Conservation (phyloP, 2,113 vertebrate species). For the Toxotes chatareus region DNA sequence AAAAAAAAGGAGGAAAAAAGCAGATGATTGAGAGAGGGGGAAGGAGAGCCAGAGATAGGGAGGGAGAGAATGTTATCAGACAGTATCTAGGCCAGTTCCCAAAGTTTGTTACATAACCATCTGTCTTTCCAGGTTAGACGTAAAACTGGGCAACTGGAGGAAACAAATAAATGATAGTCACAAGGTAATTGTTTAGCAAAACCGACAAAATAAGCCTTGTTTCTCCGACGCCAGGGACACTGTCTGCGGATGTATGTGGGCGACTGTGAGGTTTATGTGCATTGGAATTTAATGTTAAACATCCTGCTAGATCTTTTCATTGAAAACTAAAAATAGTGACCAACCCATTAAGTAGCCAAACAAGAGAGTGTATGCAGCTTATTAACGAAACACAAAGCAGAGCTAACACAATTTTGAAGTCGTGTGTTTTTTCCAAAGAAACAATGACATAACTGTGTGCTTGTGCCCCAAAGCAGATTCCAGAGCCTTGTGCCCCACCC, state of each 20-base stretch:
- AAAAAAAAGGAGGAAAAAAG: conserved; percentile 19
- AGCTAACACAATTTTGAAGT: not conserved
- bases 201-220: conserved; percentile 35
- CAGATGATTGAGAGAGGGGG: conserved; percentile 32
- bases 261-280: not conserved
- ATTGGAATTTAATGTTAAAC: not conserved
- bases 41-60: conserved; percentile 35
- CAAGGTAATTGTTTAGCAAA: conserved; percentile 40
- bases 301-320: not conserved
- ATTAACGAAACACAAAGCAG: not conserved
- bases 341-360: conserved; percentile 11
- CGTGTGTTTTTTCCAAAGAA: conserved; percentile 13
- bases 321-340: conserved; percentile 8
- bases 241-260: not conserved
- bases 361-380: not conserved
- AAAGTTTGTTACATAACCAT: conserved; percentile 79
- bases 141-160: conserved; percentile 67
- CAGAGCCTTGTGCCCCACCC: conserved; percentile 59
- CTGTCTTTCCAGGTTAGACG: conserved; percentile 75
- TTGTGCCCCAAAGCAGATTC: conserved; percentile 59
- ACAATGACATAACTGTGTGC: conserved; percentile 67
- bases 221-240: not conserved
- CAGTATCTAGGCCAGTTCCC: conserved; percentile 75
- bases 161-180: conserved; percentile 63
- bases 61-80: conserved; percentile 63